Base-by-base conservation (phyloP, 2,797 vertebrate genomes). In the Numenius phaeopus region DNA sequence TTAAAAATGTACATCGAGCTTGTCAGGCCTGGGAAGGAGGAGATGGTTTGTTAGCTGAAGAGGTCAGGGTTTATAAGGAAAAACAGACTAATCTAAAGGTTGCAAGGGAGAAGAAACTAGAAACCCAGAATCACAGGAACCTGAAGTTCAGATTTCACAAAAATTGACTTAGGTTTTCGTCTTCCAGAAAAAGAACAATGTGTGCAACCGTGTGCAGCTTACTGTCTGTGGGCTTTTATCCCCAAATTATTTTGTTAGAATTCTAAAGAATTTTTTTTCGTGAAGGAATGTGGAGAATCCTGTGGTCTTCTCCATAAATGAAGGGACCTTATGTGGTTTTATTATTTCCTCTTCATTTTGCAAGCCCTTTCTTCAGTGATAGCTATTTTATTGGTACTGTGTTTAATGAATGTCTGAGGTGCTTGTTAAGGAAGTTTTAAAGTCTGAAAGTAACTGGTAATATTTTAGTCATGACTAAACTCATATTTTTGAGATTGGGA, bases 201-300 rank as follows among this genome's bases (percentile, higher is more conserved):
- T 42, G 47, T 86, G 52, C 64, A 83, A 54, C 59, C 1, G 0
- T 44, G 16, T 78, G n/a, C 0, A 0, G 26, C 46, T 87, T 71
- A 42, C 39, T 37, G 30, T 50, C 47, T 27, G 4, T 37, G 57
- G 26, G 46, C 9, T 55, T 37, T 87, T 80, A 39, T 2, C 5
- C 17, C 8, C 0, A 34, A 11, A 64, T 58, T 57, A 52, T 59
- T 59, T 86, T 57, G 8, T 54, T 81, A 57, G 47, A 71, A 40
- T 77, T 10, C 27, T 57, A 62, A 71, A 66, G 7, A 5, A 20
- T 37, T n/a, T 46, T 80, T 44, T 73, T 50, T 34, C 29, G 58
- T 59, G 39, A 71, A 87, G n/a, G n/a, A 72, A 62, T 58, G 26
- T 54, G 52, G 21, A 92, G 59, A 86, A 73, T 73, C n/a, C 55